Evolutionary conservation across 1,140 invertebrate genomes (phyloP).

Genomic region (Zophobas atratus): DNA sequence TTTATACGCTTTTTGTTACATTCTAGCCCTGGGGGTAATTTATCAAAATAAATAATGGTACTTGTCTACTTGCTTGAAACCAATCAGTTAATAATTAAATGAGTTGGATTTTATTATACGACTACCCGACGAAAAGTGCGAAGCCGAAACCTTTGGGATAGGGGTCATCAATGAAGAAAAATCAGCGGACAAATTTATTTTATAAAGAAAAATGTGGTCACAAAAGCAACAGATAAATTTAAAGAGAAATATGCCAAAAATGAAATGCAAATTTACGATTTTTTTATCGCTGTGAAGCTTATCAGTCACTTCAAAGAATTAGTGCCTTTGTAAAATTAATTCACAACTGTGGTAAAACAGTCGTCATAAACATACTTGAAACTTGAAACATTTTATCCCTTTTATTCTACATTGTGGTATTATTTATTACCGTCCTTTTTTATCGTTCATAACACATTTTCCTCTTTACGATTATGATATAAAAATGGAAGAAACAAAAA

Average conservation of each 20-base stretch:
- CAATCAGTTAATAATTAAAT: background rate
- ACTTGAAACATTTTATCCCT: slow-evolving; percentile 29
- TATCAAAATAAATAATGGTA: slow-evolving; percentile 11
- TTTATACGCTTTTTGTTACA: background rate
- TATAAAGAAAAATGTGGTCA: no score
- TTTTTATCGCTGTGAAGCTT: background rate
- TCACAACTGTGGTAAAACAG: slow-evolving; percentile 15
- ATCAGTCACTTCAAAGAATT: slow-evolving; percentile 20
- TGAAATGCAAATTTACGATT: background rate
- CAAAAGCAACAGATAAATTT: no score
- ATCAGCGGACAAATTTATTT: no score
- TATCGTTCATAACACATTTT: slow-evolving; percentile 37
- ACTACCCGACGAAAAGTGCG: no score
- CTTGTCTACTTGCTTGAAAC: background rate
- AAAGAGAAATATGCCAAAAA: no score
- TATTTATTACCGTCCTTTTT: slow-evolving; percentile 31
- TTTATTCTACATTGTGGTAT: slow-evolving; percentile 17
- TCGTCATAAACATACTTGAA: slow-evolving; percentile 37
- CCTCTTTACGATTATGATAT: slow-evolving; percentile 34
- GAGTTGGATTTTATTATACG: background rate
- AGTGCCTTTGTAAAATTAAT: slow-evolving; percentile 7
- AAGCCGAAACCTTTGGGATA: no score
- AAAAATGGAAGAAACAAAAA: slow-evolving; percentile 4
- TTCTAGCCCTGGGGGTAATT: background rate
- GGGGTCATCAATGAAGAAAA: no score